Conservation (phyloP, 2,797 vertebrate species). For the Cuculus canorus region DNA sequence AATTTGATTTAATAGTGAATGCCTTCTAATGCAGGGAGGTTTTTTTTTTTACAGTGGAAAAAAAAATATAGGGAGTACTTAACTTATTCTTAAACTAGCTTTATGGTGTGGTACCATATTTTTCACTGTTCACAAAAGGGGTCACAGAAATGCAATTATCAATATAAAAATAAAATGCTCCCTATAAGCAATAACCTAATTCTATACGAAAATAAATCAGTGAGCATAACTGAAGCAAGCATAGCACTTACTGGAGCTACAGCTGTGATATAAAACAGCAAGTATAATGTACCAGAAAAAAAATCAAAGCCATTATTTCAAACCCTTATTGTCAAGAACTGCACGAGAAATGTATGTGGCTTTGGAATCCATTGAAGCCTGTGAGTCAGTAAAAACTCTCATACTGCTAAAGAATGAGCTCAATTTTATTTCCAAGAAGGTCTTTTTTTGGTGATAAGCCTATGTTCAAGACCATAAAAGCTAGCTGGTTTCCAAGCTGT, state of each 20-base stretch:
- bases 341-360: background rate
- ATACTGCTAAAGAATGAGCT: background rate
- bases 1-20: background rate
- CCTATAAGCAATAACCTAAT: conserved; percentile 2
- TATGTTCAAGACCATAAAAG: background rate
- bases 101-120: background rate
- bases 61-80: background rate
- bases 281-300: background rate
- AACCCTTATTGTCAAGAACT: background rate
- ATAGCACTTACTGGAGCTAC: background rate
- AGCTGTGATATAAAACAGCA: background rate
- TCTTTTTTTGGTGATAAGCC: background rate
- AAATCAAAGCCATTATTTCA: background rate
- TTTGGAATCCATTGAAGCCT: background rate
- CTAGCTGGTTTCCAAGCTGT: background rate
- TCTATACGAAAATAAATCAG: background rate
- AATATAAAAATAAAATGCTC: background rate
- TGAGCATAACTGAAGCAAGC: background rate
- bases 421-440: background rate
- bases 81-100: background rate
- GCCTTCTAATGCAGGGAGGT: background rate
- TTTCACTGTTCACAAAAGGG: background rate
- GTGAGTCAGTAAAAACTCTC: background rate
- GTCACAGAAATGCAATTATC: background rate
- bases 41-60: background rate